Conservation (phyloP, 2,888 invertebrate species). For the Sepioteuthis lessoniana region DNA sequence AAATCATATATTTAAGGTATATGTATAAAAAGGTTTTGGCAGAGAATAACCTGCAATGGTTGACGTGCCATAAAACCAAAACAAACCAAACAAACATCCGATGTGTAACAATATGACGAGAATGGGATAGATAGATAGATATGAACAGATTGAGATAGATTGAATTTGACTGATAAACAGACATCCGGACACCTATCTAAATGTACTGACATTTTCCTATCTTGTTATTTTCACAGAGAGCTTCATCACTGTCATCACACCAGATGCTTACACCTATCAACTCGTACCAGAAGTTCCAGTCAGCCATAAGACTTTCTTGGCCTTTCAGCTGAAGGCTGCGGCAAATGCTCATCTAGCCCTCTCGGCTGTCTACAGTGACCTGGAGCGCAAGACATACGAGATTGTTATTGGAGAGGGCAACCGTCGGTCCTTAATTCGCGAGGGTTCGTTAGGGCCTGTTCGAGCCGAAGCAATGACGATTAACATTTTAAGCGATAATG, state of each 20-base stretch:
- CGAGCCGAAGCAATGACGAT: slow-evolving; percentile 66
- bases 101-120: no score
- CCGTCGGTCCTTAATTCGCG: slow-evolving; percentile 67
- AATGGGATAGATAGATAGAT: no score
- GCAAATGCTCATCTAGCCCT: slow-evolving; percentile 70
- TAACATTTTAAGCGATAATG: slow-evolving; percentile 63
- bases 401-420: slow-evolving; percentile 71
- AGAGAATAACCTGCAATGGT: no score
- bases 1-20: no score
- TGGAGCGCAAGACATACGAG: slow-evolving; percentile 70
- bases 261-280: slow-evolving; percentile 70
- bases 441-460: slow-evolving; percentile 64
- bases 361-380: slow-evolving; percentile 72
- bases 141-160: no score
- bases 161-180: no score
- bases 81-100: no score
- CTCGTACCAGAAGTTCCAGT: slow-evolving; percentile 72
- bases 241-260: slow-evolving; percentile 72
- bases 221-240: slow-evolving; percentile 70
- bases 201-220: no score
- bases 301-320: slow-evolving; percentile 68
- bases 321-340: slow-evolving; percentile 70
- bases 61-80: no score
- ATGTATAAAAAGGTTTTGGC: no score
- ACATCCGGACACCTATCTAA: no score